These are phyloP conservation scores for Sebastes schlegelii DNA, from an alignment of 2,113 vertebrate genomes.

Conservation along the genomic window DNA sequence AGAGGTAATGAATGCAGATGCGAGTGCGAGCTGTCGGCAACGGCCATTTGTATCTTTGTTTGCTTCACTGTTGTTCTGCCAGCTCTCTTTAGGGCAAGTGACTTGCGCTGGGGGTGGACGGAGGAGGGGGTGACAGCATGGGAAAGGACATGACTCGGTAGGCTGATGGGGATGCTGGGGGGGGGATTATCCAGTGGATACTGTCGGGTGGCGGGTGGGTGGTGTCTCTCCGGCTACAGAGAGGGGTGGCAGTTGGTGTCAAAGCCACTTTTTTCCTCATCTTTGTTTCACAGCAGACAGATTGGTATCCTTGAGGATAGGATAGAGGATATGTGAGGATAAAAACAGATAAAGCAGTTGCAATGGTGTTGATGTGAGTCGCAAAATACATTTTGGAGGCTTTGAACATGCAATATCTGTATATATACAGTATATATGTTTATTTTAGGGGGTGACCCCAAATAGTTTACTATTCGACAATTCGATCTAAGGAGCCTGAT, in stretches of 20 bases:
- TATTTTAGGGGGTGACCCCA: not conserved
- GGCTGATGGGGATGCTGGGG: constrained; percentile 29
- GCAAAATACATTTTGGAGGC: not conserved
- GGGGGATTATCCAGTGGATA: constrained; percentile 6
- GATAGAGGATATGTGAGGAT: constrained; percentile 4
- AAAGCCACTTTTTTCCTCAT: not conserved
- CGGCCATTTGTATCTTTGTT: constrained; percentile 70
- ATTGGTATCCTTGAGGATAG: constrained; percentile 8
- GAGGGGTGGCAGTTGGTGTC: constrained; percentile 25
- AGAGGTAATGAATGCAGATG: constrained; percentile 69
- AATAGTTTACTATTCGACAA: not conserved
- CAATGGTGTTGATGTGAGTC: not conserved
- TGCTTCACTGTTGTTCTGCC: constrained; percentile 52
- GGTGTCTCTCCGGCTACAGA: not conserved
- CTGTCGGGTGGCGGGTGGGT: not conserved
- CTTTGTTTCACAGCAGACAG: not conserved
- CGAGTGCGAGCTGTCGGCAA: constrained; percentile 42
- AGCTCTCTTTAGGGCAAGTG: constrained; percentile 49
- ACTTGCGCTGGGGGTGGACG: constrained; percentile 28
- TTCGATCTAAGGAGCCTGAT: not conserved
- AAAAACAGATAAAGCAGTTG: not conserved
- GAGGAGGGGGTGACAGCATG: constrained; percentile 27
- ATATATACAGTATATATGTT: not conserved
- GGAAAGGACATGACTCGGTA: constrained; percentile 35
- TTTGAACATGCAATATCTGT: not conserved